Evolutionary conservation across 2,888 invertebrate species (phyloP).

Genomic region (Macropis europaea): DNA sequence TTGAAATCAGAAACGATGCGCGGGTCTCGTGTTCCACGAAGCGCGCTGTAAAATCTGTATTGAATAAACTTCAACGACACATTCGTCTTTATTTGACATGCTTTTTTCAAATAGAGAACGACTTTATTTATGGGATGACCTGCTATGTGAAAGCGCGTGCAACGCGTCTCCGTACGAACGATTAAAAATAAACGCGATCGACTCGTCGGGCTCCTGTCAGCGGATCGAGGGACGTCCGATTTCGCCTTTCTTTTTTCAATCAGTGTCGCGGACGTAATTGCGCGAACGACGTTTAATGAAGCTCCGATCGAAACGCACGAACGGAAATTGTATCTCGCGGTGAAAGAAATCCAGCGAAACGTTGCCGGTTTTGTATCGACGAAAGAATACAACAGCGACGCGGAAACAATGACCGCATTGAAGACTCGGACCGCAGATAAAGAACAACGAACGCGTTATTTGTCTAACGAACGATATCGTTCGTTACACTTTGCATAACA

Average conservation of each 20-base stretch:
- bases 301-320: background rate
- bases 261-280: too few relatives aligned
- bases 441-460: constrained; percentile 20
- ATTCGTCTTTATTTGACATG: too few relatives aligned
- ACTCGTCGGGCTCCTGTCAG: too few relatives aligned
- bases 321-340: background rate
- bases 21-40: too few relatives aligned
- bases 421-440: constrained; percentile 2
- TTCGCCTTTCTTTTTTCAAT: background rate
- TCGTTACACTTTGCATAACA: background rate
- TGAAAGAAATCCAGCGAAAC: constrained; percentile 7
- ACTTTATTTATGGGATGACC: too few relatives aligned
- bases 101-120: too few relatives aligned
- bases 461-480: constrained; percentile 16
- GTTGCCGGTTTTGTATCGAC: constrained; percentile 5
- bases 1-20: too few relatives aligned
- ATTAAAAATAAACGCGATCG: too few relatives aligned
- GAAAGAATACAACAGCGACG: constrained; percentile 18
- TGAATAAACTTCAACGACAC: too few relatives aligned
- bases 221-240: background rate
- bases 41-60: too few relatives aligned
- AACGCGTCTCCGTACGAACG: too few relatives aligned
- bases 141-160: too few relatives aligned
- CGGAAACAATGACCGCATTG: constrained; percentile 23
- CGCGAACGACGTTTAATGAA: background rate